These are phyloP conservation scores for Mugil cephalus DNA, from an alignment of 2,113 vertebrate species.

Conservation along the genomic window DNA sequence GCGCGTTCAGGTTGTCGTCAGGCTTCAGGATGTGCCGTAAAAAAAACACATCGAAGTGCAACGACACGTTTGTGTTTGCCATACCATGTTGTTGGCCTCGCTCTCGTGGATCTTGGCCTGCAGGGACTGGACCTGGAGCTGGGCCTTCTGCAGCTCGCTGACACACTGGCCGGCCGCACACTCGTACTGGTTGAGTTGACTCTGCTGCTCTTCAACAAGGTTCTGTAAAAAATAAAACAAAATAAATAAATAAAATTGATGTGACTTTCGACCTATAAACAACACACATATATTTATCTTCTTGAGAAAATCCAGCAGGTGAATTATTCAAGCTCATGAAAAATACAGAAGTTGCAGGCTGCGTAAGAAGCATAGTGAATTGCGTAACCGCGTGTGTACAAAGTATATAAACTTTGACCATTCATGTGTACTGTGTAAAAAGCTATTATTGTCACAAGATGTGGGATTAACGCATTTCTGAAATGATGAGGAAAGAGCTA, in stretches of 20 bases:
- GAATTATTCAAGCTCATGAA: constrained; percentile 21
- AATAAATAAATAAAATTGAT: neutral
- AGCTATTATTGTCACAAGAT: too few species aligned
- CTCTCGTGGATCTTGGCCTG: constrained; percentile 88
- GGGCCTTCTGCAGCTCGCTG: constrained; percentile 82
- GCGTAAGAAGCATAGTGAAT: constrained; percentile 8
- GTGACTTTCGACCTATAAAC: neutral
- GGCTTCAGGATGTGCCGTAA: neutral
- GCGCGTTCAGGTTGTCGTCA: neutral
- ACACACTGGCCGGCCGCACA: constrained; percentile 80
- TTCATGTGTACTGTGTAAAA: constrained; percentile 37
- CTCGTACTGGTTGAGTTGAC: constrained; percentile 83
- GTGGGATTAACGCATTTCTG: too few species aligned
- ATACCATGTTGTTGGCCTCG: constrained; percentile 91
- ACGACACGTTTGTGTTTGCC: neutral
- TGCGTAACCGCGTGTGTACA: constrained; percentile 21
- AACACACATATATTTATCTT: neutral
- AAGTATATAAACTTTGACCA: constrained; percentile 25
- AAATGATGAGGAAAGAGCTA: neutral
- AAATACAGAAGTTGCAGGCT: constrained; percentile 7
- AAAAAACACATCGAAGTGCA: neutral
- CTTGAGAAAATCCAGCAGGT: neutral
- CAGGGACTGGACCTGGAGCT: constrained; percentile 88
- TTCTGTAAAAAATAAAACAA: constrained; percentile 68
- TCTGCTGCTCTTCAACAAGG: constrained; percentile 85